These are phyloP conservation scores for Ligdia adustata DNA, from an alignment of 2,888 invertebrate genomes.

Conservation along the genomic window DNA sequence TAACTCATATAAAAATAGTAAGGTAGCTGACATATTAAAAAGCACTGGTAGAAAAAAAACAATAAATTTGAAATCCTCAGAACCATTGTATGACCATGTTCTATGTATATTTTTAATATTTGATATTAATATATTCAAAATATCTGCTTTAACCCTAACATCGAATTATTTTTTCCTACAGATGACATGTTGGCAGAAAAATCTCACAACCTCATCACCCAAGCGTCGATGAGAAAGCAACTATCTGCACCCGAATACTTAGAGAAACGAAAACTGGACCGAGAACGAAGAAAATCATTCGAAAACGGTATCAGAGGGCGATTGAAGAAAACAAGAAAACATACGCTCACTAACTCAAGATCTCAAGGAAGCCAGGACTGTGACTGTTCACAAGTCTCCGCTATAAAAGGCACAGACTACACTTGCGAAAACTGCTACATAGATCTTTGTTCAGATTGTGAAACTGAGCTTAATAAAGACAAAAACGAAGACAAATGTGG, in stretches of 20 bases:
- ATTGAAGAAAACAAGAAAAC: constrained; percentile 83
- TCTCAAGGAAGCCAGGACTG: constrained; percentile 58
- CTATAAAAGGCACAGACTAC: constrained; percentile 72
- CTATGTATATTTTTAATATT: too few species aligned
- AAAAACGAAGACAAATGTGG: constrained; percentile 58
- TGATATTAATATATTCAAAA: too few species aligned
- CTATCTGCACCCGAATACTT: constrained; percentile 95
- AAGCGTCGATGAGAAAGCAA: constrained; percentile 88
- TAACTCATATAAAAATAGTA: too few species aligned
- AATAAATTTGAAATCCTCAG: too few species aligned
- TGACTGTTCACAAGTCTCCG: constrained; percentile 67
- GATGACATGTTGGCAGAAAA: constrained; percentile 86
- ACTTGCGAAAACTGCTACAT: constrained; percentile 76
- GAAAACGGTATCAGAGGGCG: constrained; percentile 85
- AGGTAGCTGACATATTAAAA: too few species aligned
- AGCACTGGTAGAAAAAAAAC: too few species aligned
- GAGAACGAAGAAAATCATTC: constrained; percentile 86
- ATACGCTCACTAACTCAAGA: constrained; percentile 57
- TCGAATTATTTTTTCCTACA: constrained; percentile 46
- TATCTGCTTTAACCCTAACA: too few species aligned
- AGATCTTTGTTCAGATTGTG: constrained; percentile 75
- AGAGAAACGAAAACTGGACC: constrained; percentile 91
- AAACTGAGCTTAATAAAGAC: constrained; percentile 61
- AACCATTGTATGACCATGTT: too few species aligned
- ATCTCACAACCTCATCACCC: constrained; percentile 78